Conservation (phyloP, 2,888 invertebrate genomes). For the Melanophora roralis region DNA sequence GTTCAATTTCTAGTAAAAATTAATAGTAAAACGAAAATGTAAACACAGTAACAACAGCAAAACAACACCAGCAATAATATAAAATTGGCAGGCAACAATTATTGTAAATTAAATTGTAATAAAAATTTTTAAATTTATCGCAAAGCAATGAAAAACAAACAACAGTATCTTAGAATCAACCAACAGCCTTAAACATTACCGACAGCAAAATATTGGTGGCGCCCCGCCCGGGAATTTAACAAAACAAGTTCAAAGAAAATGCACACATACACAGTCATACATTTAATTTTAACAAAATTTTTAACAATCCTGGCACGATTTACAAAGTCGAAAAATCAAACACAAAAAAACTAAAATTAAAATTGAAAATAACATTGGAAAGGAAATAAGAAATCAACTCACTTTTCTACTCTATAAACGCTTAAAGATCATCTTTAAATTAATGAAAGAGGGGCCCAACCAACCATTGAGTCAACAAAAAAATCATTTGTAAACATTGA, state of each 20-base stretch:
- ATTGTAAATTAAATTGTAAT: slow-evolving; percentile 73
- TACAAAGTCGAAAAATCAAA: slow-evolving; percentile 16
- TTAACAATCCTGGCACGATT: slow-evolving; percentile 59
- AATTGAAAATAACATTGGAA: slow-evolving; percentile 43
- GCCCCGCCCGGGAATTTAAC: slow-evolving; percentile 60
- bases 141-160: slow-evolving; percentile 60
- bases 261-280: neutral
- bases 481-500: slow-evolving; percentile 28
- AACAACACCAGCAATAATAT: slow-evolving; percentile 38
- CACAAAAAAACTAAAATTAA: slow-evolving; percentile 15
- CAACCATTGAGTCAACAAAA: slow-evolving; percentile 9
- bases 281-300: slow-evolving; percentile 42
- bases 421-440: slow-evolving; percentile 49
- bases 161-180: slow-evolving; percentile 55
- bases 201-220: slow-evolving; percentile 59
- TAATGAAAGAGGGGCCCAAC: slow-evolving; percentile 40
- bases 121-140: slow-evolving; percentile 70
- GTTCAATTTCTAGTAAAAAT: slow-evolving; percentile 34
- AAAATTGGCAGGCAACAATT: slow-evolving; percentile 68
- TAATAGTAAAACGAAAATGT: slow-evolving; percentile 43
- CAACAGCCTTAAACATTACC: slow-evolving; percentile 13
- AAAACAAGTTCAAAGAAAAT: slow-evolving; percentile 51
- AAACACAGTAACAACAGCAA: slow-evolving; percentile 21
- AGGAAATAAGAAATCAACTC: slow-evolving; percentile 44
- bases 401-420: slow-evolving; percentile 48